These are phyloP conservation scores for Paramuricea clavata DNA, from an alignment of 92 coral and sea anemone species.

Conservation along the genomic window DNA sequence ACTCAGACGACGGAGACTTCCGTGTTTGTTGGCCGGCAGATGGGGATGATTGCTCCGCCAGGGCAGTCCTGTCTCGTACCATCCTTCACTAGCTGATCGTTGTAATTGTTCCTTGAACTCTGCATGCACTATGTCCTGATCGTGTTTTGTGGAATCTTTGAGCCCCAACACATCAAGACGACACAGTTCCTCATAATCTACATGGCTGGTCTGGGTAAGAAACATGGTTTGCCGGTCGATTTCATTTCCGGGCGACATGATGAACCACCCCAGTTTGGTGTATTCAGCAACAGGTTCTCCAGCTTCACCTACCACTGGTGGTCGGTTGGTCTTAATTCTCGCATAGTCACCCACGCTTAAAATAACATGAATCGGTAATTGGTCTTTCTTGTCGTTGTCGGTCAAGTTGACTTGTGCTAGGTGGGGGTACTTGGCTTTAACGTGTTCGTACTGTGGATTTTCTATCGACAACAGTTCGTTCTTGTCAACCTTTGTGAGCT, in stretches of 20 bases:
- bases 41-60: constrained; percentile 44
- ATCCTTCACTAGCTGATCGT: constrained; percentile 31
- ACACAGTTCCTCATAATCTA: constrained; percentile 41
- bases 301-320: constrained; percentile 19
- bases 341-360: constrained; percentile 42
- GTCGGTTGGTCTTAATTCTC: constrained; percentile 28
- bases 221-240: constrained; percentile 4
- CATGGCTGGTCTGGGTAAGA: constrained; percentile 21
- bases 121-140: constrained; percentile 20
- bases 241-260: constrained; percentile 40
- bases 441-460: constrained; percentile 12
- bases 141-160: constrained; percentile 7
- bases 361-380: constrained; percentile 39
- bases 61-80: constrained; percentile 52
- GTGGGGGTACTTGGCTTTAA: neutral
- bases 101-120: constrained; percentile 51
- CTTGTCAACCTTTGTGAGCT: constrained; percentile 37
- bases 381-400: constrained; percentile 28
- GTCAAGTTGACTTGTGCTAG: neutral
- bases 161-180: constrained; percentile 47
- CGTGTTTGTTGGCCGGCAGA: constrained; percentile 26
- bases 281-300: constrained; percentile 49
- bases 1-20: constrained; percentile 2
- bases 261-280: constrained; percentile 51
- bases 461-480: constrained; percentile 19